phyloP scores from a whole-genome alignment of 2,797 vertebrate species.

The Caiman crocodilus region DNA sequence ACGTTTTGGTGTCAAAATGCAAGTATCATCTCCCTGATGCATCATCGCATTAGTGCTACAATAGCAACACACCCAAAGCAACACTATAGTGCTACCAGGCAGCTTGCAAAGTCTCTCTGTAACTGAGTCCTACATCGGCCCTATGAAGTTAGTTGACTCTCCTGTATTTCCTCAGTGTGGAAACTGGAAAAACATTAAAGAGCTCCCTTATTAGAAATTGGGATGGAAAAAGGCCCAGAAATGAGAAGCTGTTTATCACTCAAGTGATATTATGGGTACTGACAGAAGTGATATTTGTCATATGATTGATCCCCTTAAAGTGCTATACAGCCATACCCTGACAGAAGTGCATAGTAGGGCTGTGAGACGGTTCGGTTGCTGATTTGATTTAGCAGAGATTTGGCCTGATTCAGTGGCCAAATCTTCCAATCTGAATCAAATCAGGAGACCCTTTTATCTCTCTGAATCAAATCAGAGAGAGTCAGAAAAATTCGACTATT shows the following conservation, averaged over 20 bases:
- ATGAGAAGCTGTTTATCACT: conserved; percentile 13
- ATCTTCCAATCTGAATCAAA: no score
- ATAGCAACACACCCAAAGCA: background rate
- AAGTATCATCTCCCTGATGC: background rate
- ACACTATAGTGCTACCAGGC: background rate
- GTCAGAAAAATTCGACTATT: no score
- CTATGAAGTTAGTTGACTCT: background rate
- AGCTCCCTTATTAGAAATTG: background rate
- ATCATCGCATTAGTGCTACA: background rate
- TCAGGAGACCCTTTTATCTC: no score
- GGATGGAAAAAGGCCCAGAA: background rate
- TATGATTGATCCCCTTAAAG: no score
- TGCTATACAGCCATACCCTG: no score
- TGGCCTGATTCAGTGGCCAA: no score
- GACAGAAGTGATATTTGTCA: no score
- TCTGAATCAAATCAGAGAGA: no score
- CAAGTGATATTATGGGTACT: background rate
- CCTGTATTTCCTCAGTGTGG: background rate
- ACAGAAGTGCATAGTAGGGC: no score
- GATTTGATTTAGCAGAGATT: no score
- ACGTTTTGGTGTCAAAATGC: background rate
- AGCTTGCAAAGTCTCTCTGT: background rate
- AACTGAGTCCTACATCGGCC: background rate
- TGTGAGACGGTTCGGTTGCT: no score
- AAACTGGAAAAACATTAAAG: conserved; percentile 13